These are phyloP conservation scores for Drosophila murphyi DNA, from an alignment of 1,140 invertebrate species.

Conservation along the genomic window DNA sequence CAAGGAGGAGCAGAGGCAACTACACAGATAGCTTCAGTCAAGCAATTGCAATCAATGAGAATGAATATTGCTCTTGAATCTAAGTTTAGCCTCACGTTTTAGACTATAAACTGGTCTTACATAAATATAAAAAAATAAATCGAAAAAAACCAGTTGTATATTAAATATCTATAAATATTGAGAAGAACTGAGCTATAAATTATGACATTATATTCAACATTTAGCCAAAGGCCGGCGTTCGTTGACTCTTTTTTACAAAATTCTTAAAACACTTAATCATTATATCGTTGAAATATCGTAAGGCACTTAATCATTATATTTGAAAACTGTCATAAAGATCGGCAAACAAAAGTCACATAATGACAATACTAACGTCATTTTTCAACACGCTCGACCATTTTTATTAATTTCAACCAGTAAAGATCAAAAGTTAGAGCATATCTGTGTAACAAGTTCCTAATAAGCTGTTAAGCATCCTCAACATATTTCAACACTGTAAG, in stretches of 20 bases:
- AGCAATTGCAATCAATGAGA: not conserved
- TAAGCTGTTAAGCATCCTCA: slow-evolving; percentile 17
- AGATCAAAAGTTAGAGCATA: not conserved
- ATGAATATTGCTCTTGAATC: not conserved
- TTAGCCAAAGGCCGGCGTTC: no score
- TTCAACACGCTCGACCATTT: not conserved
- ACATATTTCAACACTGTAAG: slow-evolving; percentile 12
- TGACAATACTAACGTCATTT: no score
- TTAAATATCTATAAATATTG: not conserved
- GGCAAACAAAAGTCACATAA: not conserved
- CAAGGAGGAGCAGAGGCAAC: not conserved
- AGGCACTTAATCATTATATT: no score
- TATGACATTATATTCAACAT: not conserved
- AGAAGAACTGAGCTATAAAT: not conserved
- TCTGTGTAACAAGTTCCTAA: slow-evolving; percentile 4
- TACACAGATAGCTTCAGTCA: no score
- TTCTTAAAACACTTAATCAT: no score
- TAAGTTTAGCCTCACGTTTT: not conserved
- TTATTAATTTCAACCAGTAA: not conserved
- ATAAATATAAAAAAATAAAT: no score
- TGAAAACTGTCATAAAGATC: no score
- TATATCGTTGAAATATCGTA: no score
- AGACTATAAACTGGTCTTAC: no score
- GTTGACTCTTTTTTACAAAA: no score
- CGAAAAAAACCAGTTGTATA: not conserved